Evolutionary conservation across 1,140 invertebrate species (phyloP).

Genomic region (Papilio xuthus): DNA sequence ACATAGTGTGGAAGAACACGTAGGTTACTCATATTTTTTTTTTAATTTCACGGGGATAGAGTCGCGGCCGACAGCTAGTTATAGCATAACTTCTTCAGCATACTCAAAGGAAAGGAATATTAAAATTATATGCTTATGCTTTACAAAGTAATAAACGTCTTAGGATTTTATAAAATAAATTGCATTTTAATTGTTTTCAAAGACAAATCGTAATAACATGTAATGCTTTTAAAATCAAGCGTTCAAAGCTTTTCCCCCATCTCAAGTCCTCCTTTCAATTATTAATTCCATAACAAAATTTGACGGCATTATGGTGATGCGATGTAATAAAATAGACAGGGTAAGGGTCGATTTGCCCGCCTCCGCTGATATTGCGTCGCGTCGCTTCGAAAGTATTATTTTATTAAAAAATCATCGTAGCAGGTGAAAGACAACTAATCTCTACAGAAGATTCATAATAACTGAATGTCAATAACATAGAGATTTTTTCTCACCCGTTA

Average conservation of each 20-base stretch:
- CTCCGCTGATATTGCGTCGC: conserved; percentile 51
- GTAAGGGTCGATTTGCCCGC: conserved; percentile 31
- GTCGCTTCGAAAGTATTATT: conserved; percentile 57
- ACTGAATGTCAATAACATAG: conserved; percentile 45
- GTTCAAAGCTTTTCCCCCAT: neutral
- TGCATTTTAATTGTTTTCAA: conserved; percentile 2
- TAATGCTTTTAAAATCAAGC: conserved; percentile 30
- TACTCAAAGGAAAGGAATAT: too few relatives aligned
- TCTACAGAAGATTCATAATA: conserved; percentile 58
- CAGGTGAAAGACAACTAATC: conserved; percentile 55
- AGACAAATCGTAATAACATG: conserved; percentile 5
- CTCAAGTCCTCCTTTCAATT: conserved; percentile 4
- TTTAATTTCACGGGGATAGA: too few relatives aligned
- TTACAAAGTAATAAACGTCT: too few relatives aligned
- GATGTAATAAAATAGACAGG: conserved; percentile 41
- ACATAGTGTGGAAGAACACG: too few relatives aligned
- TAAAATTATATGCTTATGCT: too few relatives aligned
- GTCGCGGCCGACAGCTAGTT: too few relatives aligned
- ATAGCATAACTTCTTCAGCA: too few relatives aligned
- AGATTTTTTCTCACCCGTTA: conserved; percentile 49
- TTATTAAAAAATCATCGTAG: conserved; percentile 65
- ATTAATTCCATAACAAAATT: conserved; percentile 39
- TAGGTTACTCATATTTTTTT: too few relatives aligned
- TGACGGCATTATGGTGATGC: conserved; percentile 45
- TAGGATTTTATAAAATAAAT: neutral